Evolutionary conservation across 2,113 vertebrate genomes (phyloP).

Genomic region (Siphamia tubifer): DNA sequence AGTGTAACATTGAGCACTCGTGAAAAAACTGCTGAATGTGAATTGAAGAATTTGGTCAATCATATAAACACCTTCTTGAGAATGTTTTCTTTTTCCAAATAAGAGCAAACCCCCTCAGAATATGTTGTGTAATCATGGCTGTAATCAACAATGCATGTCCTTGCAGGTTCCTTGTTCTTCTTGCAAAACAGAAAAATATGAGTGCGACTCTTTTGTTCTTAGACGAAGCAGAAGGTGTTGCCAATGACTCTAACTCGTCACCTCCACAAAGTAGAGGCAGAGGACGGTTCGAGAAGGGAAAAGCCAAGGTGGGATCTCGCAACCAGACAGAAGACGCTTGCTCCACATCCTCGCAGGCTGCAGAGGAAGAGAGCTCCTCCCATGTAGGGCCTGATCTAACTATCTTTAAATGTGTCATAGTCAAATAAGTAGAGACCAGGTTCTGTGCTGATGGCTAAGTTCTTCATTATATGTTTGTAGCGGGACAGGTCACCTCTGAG

Average conservation of each 20-base stretch:
- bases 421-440: not conserved
- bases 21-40: too few species aligned
- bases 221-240: conserved; percentile 89
- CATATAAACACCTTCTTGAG: too few species aligned
- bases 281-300: conserved; percentile 90
- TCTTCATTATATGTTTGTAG: conserved; percentile 77
- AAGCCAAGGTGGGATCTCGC: conserved; percentile 86
- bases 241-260: conserved; percentile 90
- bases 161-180: not conserved
- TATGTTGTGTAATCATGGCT: too few species aligned
- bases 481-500: conserved; percentile 96
- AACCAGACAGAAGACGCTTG: conserved; percentile 91
- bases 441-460: too few species aligned
- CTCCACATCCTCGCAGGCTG: conserved; percentile 94
- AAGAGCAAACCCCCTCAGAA: too few species aligned
- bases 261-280: conserved; percentile 90
- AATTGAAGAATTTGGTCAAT: too few species aligned
- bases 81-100: too few species aligned
- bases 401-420: not conserved
- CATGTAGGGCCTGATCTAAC: conserved; percentile 83
- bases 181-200: not conserved
- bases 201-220: not conserved
- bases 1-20: too few species aligned
- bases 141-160: too few species aligned
- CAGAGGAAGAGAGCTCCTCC: conserved; percentile 95